phyloP scores from a whole-genome alignment of 2,888 invertebrate genomes.

The Synergus itoensis region DNA sequence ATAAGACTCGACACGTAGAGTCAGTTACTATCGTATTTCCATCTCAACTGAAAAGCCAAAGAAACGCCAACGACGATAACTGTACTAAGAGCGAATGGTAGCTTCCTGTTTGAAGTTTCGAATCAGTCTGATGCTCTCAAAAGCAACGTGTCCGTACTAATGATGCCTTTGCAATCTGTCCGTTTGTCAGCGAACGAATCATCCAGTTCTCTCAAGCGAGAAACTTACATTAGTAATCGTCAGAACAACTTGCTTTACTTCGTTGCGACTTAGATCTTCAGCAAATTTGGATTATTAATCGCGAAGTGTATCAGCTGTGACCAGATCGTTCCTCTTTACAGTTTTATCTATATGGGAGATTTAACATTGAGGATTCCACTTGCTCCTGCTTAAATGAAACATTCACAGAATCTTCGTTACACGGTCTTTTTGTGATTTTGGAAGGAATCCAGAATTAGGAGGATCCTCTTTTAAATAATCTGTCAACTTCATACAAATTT shows the following conservation, averaged over 20 bases:
- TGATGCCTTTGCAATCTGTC: constrained; percentile 34
- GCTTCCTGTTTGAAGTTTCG: constrained; percentile 61
- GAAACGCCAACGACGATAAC: constrained; percentile 39
- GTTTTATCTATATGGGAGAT: constrained; percentile 4
- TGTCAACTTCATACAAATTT: neutral
- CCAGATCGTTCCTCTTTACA: neutral
- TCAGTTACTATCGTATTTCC: constrained; percentile 62
- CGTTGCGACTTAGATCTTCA: constrained; percentile 17
- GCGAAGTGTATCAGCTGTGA: constrained; percentile 3
- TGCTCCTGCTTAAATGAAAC: neutral
- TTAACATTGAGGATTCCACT: neutral
- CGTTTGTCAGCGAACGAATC: constrained; percentile 38
- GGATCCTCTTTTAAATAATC: neutral
- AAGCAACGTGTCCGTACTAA: constrained; percentile 11
- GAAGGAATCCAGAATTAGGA: neutral
- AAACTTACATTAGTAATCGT: constrained; percentile 34
- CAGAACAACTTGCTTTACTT: constrained; percentile 11
- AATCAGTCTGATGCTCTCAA: constrained; percentile 51
- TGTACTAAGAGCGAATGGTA: constrained; percentile 43
- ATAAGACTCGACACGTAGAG: constrained; percentile 58
- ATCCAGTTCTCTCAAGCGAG: constrained; percentile 21
- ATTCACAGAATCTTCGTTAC: neutral
- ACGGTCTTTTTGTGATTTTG: neutral
- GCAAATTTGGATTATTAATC: constrained; percentile 21
- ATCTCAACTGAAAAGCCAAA: constrained; percentile 53